phyloP scores from a whole-genome alignment of 2,888 invertebrate species.

The Epistrophella euchroma region DNA sequence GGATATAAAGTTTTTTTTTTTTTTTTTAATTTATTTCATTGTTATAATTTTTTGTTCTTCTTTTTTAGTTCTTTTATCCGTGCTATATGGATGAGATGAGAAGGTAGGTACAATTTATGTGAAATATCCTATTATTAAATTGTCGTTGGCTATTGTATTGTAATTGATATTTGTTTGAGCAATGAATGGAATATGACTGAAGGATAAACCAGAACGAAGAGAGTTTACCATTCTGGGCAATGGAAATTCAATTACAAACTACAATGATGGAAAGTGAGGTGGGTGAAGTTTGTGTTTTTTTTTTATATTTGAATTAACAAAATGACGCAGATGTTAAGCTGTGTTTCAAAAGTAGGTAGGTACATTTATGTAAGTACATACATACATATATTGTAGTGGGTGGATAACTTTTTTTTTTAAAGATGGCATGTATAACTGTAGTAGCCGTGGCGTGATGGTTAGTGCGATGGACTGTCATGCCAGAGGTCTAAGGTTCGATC shows the following conservation, averaged over 20 bases:
- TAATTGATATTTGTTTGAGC: constrained; percentile 74
- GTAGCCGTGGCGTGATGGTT: too few relatives aligned
- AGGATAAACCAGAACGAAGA: constrained; percentile 21
- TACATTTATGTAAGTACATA: too few relatives aligned
- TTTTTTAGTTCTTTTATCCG: constrained; percentile 17
- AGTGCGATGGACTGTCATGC: too few relatives aligned
- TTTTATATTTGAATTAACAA: constrained; percentile 8
- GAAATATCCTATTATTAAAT: constrained; percentile 71
- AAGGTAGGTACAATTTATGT: constrained; percentile 16
- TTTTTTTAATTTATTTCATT: constrained; percentile 59
- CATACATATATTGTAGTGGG: not conserved
- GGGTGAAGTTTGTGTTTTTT: constrained; percentile 47
- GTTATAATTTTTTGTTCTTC: constrained; percentile 53
- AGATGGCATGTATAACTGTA: too few relatives aligned
- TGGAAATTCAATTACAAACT: constrained; percentile 71
- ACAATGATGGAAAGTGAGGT: constrained; percentile 38
- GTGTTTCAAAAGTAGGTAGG: too few relatives aligned
- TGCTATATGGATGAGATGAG: constrained; percentile 1
- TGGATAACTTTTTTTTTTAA: not conserved
- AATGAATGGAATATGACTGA: constrained; percentile 32
- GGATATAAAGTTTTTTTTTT: constrained; percentile 29
- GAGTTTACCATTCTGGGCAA: constrained; percentile 16
- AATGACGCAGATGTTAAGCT: constrained; percentile 67
- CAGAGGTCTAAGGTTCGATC: too few relatives aligned
- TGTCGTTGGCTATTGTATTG: constrained; percentile 71